These are phyloP conservation scores for Habrosyne pyritoides DNA, from an alignment of 2,888 invertebrate genomes.

Conservation along the genomic window DNA sequence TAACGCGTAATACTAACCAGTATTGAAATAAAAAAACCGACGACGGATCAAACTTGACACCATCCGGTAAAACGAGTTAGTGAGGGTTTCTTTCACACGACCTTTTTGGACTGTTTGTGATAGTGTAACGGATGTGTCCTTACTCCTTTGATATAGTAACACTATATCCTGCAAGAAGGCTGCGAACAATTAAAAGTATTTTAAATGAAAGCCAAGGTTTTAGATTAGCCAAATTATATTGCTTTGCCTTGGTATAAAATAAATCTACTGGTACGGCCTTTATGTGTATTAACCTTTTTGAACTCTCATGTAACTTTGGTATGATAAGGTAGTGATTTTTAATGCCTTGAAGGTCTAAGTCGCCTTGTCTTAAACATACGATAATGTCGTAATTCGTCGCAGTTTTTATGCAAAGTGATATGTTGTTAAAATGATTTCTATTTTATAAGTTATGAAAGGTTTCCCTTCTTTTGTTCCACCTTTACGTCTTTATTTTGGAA, in stretches of 20 bases:
- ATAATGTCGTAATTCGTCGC: no score
- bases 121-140: neutral
- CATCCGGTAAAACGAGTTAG: conserved; percentile 25
- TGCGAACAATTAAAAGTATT: neutral
- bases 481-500: no score
- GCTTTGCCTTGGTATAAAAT: neutral
- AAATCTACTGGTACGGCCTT: no score
- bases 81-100: conserved; percentile 24
- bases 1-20: conserved; percentile 2
- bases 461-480: no score
- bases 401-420: no score
- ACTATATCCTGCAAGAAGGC: neutral
- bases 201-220: neutral
- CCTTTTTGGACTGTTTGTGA: neutral
- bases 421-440: no score
- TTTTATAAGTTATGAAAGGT: no score
- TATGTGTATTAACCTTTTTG: no score
- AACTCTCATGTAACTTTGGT: no score
- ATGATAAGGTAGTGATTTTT: no score
- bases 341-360: no score
- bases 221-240: neutral
- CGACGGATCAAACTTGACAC: conserved; percentile 11
- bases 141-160: neutral
- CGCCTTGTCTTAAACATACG: no score
- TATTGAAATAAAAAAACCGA: conserved; percentile 15